phyloP scores from a whole-genome alignment of 2,888 invertebrate species.

The Crepidodera aurea region DNA sequence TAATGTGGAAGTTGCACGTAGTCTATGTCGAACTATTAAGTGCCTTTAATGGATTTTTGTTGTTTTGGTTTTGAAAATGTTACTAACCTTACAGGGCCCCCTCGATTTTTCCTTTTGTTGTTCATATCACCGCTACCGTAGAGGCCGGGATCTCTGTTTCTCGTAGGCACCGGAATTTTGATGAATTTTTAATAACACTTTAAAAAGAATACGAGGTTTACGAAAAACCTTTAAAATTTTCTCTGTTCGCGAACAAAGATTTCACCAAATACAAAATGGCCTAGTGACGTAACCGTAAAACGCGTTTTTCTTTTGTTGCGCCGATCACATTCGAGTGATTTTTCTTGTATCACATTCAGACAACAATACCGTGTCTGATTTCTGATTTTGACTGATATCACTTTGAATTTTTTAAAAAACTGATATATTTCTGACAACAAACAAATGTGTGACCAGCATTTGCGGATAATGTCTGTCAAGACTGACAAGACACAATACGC shows the following conservation, averaged over 20 bases:
- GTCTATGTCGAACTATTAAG: not conserved
- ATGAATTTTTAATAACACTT: conserved; percentile 52
- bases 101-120: conserved; percentile 85
- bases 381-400: conserved; percentile 39
- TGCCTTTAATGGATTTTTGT: not conserved
- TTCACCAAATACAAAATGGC: conserved; percentile 60
- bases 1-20: not conserved
- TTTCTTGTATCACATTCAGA: conserved; percentile 38
- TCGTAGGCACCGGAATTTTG: conserved; percentile 89
- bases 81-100: conserved; percentile 76
- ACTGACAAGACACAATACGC: conserved; percentile 40
- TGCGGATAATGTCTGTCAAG: conserved; percentile 50
- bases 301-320: conserved; percentile 50
- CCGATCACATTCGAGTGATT: conserved; percentile 42
- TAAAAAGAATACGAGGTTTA: conserved; percentile 51
- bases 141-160: conserved; percentile 81
- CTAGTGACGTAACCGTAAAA: conserved; percentile 60
- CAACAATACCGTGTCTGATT: conserved; percentile 39
- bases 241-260: conserved; percentile 51
- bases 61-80: conserved; percentile 38
- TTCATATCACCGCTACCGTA: conserved; percentile 77
- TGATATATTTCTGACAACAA: conserved; percentile 49
- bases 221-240: conserved; percentile 48
- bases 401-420: conserved; percentile 46
- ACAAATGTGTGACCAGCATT: conserved; percentile 49